phyloP scores from a whole-genome alignment of 2,888 invertebrate genomes.

The Oligia fasciuncula region DNA sequence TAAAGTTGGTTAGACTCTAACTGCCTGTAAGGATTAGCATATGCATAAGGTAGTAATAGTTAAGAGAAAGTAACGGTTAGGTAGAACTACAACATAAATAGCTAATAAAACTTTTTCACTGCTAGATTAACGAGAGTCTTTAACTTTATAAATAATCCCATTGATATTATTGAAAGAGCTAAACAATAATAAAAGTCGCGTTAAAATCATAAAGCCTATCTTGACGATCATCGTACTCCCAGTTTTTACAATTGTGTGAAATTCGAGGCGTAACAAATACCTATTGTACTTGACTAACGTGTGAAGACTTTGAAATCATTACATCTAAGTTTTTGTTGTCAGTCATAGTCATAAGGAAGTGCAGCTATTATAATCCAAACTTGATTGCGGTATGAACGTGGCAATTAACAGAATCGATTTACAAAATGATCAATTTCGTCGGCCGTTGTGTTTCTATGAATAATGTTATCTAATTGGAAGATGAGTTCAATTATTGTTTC shows the following conservation, averaged over 20 bases:
- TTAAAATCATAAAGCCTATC: conserved; percentile 58
- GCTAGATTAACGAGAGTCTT: conserved; percentile 1
- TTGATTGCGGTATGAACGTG: conserved; percentile 63
- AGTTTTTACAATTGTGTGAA: conserved; percentile 75
- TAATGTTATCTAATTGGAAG: conserved; percentile 72
- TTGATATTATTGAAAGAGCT: conserved; percentile 30
- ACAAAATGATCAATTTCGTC: conserved; percentile 65
- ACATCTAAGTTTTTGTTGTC: conserved; percentile 65
- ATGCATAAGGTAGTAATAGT: conserved; percentile 25
- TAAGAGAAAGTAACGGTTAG: conserved; percentile 32
- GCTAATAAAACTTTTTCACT: conserved; percentile 2
- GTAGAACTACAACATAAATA: not conserved
- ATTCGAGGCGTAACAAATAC: conserved; percentile 66
- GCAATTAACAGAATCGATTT: conserved; percentile 59
- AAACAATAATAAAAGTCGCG: conserved; percentile 47
- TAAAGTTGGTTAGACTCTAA: conserved; percentile 12
- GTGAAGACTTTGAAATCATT: conserved; percentile 70
- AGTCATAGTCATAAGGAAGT: conserved; percentile 68
- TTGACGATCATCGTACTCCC: conserved; percentile 61
- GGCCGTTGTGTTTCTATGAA: conserved; percentile 56
- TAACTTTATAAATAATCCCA: conserved; percentile 24
- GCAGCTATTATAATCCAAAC: conserved; percentile 53
- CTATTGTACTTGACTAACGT: conserved; percentile 71
- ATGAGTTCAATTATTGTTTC: conserved; percentile 76
- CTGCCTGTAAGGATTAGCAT: conserved; percentile 22